Conservation (phyloP, 2,888 invertebrate species). For the Charanyca ferruginea region DNA sequence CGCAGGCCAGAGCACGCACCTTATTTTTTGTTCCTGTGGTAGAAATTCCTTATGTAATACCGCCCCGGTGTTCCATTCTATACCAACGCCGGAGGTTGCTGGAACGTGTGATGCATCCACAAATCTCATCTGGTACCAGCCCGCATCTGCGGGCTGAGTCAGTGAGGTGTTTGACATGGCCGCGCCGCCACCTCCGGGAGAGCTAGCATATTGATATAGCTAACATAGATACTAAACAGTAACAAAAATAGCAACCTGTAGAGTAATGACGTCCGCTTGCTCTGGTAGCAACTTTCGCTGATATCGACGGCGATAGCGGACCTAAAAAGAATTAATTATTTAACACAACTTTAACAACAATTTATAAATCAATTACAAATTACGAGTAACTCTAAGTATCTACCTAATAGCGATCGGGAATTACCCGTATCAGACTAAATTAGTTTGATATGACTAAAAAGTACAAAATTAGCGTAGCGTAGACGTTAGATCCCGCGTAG, state of each 20-base stretch:
- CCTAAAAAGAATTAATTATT: slow-evolving; percentile 76
- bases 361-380: neutral
- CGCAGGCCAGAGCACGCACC: neutral
- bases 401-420: neutral
- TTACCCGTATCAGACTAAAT: neutral
- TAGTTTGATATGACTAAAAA: neutral
- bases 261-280: slow-evolving; percentile 90
- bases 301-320: slow-evolving; percentile 91
- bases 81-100: no score
- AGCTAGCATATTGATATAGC: no score
- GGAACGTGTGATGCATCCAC: no score
- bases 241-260: slow-evolving; percentile 76
- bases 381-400: neutral
- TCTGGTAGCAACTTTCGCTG: slow-evolving; percentile 90
- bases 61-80: no score
- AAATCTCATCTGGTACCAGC: no score
- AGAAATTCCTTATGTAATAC: no score
- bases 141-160: no score
- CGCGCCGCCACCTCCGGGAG: no score
- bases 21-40: no score
- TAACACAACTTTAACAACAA: neutral
- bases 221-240: neutral
- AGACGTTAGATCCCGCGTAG: neutral
- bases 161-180: no score
- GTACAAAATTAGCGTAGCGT: neutral